Evolutionary conservation across 2,797 vertebrate genomes (phyloP).

Genomic region (Sebastes iracundus): DNA sequence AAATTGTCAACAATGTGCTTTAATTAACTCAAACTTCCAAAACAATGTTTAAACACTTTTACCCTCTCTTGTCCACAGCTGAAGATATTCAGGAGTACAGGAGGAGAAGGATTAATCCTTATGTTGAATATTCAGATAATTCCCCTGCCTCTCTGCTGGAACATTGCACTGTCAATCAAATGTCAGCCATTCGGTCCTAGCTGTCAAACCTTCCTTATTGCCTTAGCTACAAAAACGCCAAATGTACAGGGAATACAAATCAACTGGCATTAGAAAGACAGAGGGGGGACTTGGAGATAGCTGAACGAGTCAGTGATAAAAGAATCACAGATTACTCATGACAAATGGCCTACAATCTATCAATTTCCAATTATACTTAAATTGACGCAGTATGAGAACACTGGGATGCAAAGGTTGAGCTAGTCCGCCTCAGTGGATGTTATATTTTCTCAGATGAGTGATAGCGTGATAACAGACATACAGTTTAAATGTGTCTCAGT

Average conservation of each 20-base stretch:
- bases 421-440: constrained; percentile 29
- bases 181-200: constrained; percentile 36
- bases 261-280: constrained; percentile 28
- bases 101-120: constrained; percentile 51
- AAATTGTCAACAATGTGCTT: constrained; percentile 46
- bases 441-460: constrained; percentile 22
- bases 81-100: constrained; percentile 33
- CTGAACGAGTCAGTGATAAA: constrained; percentile 49
- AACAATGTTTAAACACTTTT: constrained; percentile 22
- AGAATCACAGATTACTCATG: constrained; percentile 48
- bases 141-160: constrained; percentile 52
- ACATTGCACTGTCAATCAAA: constrained; percentile 73
- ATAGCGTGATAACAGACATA: constrained; percentile 23
- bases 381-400: constrained; percentile 35
- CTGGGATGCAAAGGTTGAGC: constrained; percentile 46
- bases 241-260: constrained; percentile 56
- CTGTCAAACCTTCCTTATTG: constrained; percentile 49
- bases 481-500: constrained; percentile 33
- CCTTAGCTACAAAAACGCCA: constrained; percentile 52
- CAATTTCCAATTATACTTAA: constrained; percentile 38
- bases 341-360: constrained; percentile 56
- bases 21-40: constrained; percentile 55
- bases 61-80: constrained; percentile 3
- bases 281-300: constrained; percentile 37
- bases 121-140: constrained; percentile 68